A percentile compares a stretch with the other conserved stretches of the same genome.
phyloP scores from a whole-genome alignment of 2,113 vertebrate species.

The Centropus unirufus region DNA sequence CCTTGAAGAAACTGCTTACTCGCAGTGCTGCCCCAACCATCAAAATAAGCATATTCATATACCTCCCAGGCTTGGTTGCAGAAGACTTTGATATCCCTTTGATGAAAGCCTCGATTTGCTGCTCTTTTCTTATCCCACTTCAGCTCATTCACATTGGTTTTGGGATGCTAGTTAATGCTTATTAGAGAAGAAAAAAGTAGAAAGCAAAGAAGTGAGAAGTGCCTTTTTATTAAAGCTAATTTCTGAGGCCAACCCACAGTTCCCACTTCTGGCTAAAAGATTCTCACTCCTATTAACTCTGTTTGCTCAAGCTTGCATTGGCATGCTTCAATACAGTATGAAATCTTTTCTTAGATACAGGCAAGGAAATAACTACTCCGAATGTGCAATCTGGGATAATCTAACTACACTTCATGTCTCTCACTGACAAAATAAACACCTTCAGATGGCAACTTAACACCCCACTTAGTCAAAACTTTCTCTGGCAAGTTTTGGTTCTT shows the following conservation, averaged over 20 bases:
- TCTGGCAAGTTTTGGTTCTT: not conserved
- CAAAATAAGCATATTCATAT: not conserved
- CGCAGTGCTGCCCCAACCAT: not conserved
- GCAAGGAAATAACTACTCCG: not conserved
- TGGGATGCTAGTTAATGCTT: not conserved
- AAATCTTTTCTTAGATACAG: not conserved
- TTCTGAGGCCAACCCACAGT: slow-evolving; percentile 48
- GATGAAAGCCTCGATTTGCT: not conserved
- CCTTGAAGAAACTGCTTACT: not conserved
- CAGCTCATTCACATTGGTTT: not conserved
- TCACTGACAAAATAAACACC: not conserved
- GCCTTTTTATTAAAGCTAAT: slow-evolving; percentile 50
- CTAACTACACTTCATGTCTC: not conserved
- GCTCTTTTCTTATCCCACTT: not conserved
- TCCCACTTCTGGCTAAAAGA: not conserved
- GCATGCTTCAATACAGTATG: not conserved
- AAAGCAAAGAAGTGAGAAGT: slow-evolving; percentile 16
- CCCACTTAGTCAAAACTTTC: not conserved
- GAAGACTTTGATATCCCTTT: not conserved
- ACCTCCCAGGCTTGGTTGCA: not conserved
- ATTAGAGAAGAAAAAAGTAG: slow-evolving; percentile 29
- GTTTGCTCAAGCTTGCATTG: not conserved
- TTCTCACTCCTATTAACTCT: not conserved
- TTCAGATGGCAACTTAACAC: not conserved
- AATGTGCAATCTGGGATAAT: not conserved